These are phyloP conservation scores for Adineta ricciae DNA, from an alignment of 2,888 invertebrate species.

Conservation along the genomic window DNA sequence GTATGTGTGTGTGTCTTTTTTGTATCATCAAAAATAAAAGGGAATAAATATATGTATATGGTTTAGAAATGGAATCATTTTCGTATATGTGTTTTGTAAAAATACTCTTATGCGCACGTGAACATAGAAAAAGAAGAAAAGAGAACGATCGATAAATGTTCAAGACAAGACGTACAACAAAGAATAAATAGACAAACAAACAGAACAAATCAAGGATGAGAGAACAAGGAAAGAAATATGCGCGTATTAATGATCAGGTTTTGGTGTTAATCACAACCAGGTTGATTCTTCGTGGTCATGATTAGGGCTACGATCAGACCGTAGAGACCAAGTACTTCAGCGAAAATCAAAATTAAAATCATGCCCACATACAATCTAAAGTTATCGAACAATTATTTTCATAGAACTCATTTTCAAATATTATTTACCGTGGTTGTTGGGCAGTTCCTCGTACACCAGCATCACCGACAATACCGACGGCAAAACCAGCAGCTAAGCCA, in stretches of 20 bases:
- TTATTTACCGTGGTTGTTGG: slow-evolving; percentile 75
- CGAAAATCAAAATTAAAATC: slow-evolving; percentile 99
- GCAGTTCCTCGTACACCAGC: slow-evolving; percentile 97
- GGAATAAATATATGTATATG: not conserved
- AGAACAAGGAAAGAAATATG: not conserved
- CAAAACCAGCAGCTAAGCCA: slow-evolving; percentile 94
- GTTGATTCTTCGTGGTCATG: slow-evolving; percentile 72
- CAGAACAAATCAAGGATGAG: not conserved
- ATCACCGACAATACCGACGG: slow-evolving; percentile 98
- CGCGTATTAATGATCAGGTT: not conserved
- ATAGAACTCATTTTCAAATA: not conserved
- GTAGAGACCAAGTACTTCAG: slow-evolving; percentile 99
- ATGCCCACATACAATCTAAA: slow-evolving; percentile 87
- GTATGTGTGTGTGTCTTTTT: too few species aligned
- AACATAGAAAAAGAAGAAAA: not conserved
- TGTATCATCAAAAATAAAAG: not conserved
- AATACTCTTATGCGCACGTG: not conserved
- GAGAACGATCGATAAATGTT: not conserved
- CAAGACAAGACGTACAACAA: not conserved
- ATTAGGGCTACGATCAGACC: slow-evolving; percentile 99
- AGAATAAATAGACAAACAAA: not conserved
- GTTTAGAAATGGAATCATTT: not conserved
- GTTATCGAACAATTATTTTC: too few species aligned
- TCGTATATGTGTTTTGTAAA: not conserved
- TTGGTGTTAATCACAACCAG: not conserved